These are phyloP conservation scores for Octodonta nipae DNA, from an alignment of 2,888 invertebrate species.

Conservation along the genomic window DNA sequence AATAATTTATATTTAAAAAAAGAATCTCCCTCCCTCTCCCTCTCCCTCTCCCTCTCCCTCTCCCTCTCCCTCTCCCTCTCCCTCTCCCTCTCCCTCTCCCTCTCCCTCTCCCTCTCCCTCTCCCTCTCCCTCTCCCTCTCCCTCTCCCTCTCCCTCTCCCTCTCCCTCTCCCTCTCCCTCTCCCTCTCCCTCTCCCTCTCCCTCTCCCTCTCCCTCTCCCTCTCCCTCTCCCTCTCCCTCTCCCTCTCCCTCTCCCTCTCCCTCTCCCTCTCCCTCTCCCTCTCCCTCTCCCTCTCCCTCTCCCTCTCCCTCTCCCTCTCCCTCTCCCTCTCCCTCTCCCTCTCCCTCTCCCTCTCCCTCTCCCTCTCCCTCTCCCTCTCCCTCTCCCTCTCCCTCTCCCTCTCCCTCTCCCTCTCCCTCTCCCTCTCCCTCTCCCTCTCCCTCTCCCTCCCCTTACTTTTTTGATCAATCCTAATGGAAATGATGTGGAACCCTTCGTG, in stretches of 20 bases:
- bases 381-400: no score
- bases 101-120: slow-evolving; percentile 1
- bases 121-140: slow-evolving; percentile 1
- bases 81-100: slow-evolving; percentile 1
- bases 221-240: slow-evolving; percentile 1
- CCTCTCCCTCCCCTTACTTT: no score
- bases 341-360: neutral
- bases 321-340: neutral
- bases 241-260: slow-evolving; percentile 1
- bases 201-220: slow-evolving; percentile 1
- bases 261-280: slow-evolving; percentile 1
- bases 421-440: no score
- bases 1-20: no score
- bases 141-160: slow-evolving; percentile 1
- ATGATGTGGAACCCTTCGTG: no score
- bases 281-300: slow-evolving; percentile 1
- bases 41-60: slow-evolving; percentile 1
- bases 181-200: slow-evolving; percentile 1
- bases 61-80: slow-evolving; percentile 1
- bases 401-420: no score
- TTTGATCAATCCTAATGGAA: no score
- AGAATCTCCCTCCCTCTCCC: neutral
- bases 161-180: slow-evolving; percentile 1
- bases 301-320: slow-evolving; percentile 1
- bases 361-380: no score